Conservation (phyloP, 1,140 invertebrate species). For the Ephestia elutella region DNA sequence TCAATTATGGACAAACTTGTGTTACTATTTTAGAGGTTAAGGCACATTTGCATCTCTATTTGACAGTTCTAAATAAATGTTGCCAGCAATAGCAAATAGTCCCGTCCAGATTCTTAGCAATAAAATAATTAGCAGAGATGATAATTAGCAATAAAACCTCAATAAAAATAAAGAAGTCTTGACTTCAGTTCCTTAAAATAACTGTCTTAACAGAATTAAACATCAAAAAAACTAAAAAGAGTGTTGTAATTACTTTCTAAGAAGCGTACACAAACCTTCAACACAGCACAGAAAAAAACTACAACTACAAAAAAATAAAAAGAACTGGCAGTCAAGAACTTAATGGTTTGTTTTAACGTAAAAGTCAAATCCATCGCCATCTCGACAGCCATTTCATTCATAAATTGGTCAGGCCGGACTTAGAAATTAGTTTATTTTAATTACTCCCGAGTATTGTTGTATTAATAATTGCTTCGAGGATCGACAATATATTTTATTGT, state of each 20-base stretch:
- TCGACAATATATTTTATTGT: constrained; percentile 73
- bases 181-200: no score
- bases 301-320: constrained; percentile 12
- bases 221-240: no score
- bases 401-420: constrained; percentile 46
- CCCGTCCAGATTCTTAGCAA: no score
- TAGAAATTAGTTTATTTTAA: constrained; percentile 74
- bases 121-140: no score
- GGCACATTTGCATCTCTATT: no score
- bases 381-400: constrained; percentile 52
- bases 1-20: background rate
- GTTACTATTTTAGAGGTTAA: no score
- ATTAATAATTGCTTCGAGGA: constrained; percentile 58
- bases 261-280: no score
- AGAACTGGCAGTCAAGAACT: constrained; percentile 18
- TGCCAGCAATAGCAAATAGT: constrained; percentile 30
- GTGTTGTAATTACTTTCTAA: no score
- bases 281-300: background rate
- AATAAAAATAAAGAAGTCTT: no score
- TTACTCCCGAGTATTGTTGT: constrained; percentile 62
- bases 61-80: constrained; percentile 64
- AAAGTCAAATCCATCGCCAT: background rate
- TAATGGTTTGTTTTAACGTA: constrained; percentile 7
- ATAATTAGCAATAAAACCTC: no score
- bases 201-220: no score